phyloP scores from a whole-genome alignment of 1,140 invertebrate species.

The Cydia splendana region DNA sequence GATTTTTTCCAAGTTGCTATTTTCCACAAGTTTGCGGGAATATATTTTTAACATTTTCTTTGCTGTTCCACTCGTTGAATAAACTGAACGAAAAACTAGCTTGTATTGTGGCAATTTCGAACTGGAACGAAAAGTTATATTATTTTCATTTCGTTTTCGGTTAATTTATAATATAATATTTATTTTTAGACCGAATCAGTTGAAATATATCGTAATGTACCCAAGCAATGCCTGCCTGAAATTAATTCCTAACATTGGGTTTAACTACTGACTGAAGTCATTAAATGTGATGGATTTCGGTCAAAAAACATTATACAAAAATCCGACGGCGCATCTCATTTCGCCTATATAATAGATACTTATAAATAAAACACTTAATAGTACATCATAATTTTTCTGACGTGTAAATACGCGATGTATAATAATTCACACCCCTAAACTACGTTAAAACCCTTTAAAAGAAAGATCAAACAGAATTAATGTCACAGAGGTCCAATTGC shows the following conservation, averaged over 20 bases:
- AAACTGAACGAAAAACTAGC: neutral
- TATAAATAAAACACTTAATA: too few species aligned
- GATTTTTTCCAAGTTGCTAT: constrained; percentile 4
- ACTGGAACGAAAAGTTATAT: neutral
- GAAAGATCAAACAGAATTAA: neutral
- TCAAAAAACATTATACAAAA: too few species aligned
- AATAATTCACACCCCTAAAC: neutral
- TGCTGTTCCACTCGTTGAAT: constrained; percentile 4
- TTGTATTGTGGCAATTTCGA: constrained; percentile 1
- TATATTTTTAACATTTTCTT: constrained; percentile 4
- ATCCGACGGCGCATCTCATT: too few species aligned
- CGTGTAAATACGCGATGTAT: neutral
- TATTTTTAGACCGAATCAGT: neutral
- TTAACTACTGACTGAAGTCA: too few species aligned
- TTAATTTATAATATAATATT: neutral
- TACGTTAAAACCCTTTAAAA: neutral
- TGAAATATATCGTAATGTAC: neutral
- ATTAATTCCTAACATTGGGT: too few species aligned
- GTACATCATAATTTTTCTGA: neutral
- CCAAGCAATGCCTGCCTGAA: too few species aligned
- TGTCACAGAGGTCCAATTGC: neutral
- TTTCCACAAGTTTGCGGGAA: constrained; percentile 10
- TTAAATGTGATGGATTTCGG: too few species aligned
- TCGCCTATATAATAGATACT: too few species aligned
- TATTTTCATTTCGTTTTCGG: neutral